Base-by-base conservation (phyloP, 2,888 invertebrate species). In the Nomada ferruginata region DNA sequence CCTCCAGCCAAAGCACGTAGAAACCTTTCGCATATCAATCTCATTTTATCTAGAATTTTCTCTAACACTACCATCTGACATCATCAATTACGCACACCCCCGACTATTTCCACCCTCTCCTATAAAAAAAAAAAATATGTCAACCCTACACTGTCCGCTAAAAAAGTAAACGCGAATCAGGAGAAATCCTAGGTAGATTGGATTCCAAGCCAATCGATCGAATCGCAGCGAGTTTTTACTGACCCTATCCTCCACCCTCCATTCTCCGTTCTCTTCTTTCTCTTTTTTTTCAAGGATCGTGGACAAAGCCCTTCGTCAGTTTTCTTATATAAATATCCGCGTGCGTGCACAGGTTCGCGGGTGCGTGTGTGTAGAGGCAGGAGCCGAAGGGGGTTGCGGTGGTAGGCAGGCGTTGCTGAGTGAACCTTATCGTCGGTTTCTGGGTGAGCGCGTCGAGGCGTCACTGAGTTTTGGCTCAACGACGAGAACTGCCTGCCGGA, bases 381-480 rank as follows among this genome's bases (percentile, higher is more conserved):
- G 69, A 69, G 72, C 66, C 10, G 57, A 52, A 15, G 36, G 20
- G 23, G 61, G 52, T 7, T 36, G 77, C 60, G 74, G 83, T 50
- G 79, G 84, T 81, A 84, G 86, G 90, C 89, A 87, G 89, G 89
- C 91, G 90, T 92, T 90, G 89, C 89, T 89, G 82, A 90, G 91
- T 91, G 90, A 92, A 91, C 91, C 93, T 93, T 93, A 93, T 93
- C 93, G 92, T 92, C 89, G 93, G 91, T 93, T 93, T 92, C 92
- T 92, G 91, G 92, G 91, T 93, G 93, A 93, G 90, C 91, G 93
- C 91, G 91, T 92, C 91, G 90, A 87, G 90, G 91, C 92, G 92
- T 92, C 91, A 91, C 91, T 90, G 92, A 92, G 90, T 91, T 92
- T 92, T 90, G 91, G 91, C 89, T 90, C 89, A 89, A 83, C 86